Conservation (phyloP, 2,888 invertebrate genomes). For the Neoaliturus tenellus region DNA sequence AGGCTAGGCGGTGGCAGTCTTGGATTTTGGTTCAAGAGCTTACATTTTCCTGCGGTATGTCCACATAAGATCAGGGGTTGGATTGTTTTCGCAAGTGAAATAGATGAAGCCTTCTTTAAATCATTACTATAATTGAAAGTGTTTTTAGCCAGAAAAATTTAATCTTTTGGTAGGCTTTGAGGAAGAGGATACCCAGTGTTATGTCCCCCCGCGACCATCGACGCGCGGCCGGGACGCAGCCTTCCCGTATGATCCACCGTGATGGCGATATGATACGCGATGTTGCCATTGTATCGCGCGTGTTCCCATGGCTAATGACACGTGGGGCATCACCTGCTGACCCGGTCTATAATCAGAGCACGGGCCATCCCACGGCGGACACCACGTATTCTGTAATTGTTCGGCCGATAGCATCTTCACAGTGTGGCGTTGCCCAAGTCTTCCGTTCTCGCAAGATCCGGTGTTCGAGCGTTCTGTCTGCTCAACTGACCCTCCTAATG, state of each 20-base stretch:
- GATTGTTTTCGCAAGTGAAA: no score
- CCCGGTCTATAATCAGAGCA: slow-evolving; percentile 24
- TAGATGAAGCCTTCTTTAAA: no score
- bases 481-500: slow-evolving; percentile 52
- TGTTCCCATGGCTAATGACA: slow-evolving; percentile 19
- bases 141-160: no score
- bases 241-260: not conserved
- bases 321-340: slow-evolving; percentile 7
- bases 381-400: slow-evolving; percentile 55
- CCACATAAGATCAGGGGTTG: no score
- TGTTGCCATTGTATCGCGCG: not conserved
- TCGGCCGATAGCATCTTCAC: slow-evolving; percentile 56
- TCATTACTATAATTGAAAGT: no score
- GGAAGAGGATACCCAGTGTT: no score
- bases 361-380: slow-evolving; percentile 41
- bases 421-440: slow-evolving; percentile 55
- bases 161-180: no score
- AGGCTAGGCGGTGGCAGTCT: no score
- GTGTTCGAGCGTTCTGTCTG: slow-evolving; percentile 41
- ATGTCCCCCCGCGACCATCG: no score
- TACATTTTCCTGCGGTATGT: no score
- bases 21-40: no score
- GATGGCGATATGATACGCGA: not conserved
- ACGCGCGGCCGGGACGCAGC: no score
- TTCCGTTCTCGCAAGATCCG: slow-evolving; percentile 55